Evolutionary conservation across 1,140 invertebrate genomes (phyloP).

Genomic region (Artemia franciscana): DNA sequence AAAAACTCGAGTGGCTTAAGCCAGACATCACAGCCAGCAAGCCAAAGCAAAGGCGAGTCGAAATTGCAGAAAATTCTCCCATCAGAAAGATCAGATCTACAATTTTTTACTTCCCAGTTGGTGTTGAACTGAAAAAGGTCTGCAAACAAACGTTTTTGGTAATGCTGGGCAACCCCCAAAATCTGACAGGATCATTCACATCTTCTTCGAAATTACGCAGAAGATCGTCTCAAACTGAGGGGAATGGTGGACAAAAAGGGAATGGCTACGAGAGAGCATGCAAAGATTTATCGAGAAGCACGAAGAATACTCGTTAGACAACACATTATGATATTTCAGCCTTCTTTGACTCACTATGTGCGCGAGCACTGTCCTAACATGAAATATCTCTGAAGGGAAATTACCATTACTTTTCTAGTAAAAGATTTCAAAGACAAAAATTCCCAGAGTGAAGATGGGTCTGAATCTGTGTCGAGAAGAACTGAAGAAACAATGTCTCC

Average conservation of each 20-base stretch:
- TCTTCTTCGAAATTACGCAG: neutral
- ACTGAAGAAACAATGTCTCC: neutral
- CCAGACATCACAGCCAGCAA: neutral
- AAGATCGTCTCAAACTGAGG: neutral
- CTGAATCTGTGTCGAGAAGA: neutral
- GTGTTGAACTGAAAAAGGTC: neutral
- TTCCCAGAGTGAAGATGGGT: neutral
- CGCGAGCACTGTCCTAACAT: neutral
- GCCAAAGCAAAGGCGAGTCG: neutral
- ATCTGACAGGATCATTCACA: neutral
- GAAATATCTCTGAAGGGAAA: neutral
- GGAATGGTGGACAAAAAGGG: neutral
- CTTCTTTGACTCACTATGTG: neutral
- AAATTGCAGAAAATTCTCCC: neutral
- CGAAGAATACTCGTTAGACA: neutral
- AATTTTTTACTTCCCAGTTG: neutral
- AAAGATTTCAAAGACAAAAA: neutral
- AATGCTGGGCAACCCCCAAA: neutral
- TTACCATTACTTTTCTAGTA: neutral
- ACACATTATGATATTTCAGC: neutral
- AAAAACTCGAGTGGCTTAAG: neutral
- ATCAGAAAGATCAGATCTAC: neutral
- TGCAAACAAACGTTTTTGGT: neutral
- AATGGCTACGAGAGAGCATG: neutral
- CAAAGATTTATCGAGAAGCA: neutral